Evolutionary conservation across 2,113 vertebrate genomes (phyloP).

Genomic region (Mesocricetus auratus): DNA sequence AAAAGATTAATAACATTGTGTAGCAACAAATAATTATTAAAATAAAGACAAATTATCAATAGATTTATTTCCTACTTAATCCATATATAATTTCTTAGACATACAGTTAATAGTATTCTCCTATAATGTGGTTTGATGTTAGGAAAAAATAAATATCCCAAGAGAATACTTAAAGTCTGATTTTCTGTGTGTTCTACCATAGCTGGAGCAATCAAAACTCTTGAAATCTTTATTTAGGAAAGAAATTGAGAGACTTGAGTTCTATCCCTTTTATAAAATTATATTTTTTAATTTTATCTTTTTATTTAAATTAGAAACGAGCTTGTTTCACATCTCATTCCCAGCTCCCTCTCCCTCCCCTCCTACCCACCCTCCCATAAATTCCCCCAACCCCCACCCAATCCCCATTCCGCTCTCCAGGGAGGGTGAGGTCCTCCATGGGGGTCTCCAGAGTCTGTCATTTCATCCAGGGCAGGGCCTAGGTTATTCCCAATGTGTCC

Average conservation of each 20-base stretch:
- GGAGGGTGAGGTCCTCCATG: no score
- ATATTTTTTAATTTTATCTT: no score
- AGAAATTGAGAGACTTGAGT: background rate
- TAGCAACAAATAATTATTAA: slow-evolving; percentile 3
- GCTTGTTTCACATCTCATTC: no score
- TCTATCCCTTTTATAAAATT: background rate
- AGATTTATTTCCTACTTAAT: slow-evolving; percentile 8
- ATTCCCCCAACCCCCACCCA: no score
- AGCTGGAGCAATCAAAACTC: background rate
- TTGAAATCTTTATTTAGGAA: slow-evolving; percentile 31
- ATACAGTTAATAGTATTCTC: background rate
- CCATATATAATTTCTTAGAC: background rate
- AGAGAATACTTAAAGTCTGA: background rate
- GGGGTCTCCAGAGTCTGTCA: no score
- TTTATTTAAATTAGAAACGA: no score
- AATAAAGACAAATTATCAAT: background rate
- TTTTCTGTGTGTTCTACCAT: background rate
- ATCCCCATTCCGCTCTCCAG: no score
- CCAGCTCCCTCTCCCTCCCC: no score
- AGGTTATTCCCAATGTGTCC: no score
- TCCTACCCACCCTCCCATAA: no score
- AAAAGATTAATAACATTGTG: background rate
- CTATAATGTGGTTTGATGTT: background rate
- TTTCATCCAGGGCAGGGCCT: no score
- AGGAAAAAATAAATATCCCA: background rate